A percentile compares a stretch with the other conserved stretches of the same genome.
Evolutionary conservation across 2,113 vertebrate species (phyloP).

Genomic region (Sorex araneus): DNA sequence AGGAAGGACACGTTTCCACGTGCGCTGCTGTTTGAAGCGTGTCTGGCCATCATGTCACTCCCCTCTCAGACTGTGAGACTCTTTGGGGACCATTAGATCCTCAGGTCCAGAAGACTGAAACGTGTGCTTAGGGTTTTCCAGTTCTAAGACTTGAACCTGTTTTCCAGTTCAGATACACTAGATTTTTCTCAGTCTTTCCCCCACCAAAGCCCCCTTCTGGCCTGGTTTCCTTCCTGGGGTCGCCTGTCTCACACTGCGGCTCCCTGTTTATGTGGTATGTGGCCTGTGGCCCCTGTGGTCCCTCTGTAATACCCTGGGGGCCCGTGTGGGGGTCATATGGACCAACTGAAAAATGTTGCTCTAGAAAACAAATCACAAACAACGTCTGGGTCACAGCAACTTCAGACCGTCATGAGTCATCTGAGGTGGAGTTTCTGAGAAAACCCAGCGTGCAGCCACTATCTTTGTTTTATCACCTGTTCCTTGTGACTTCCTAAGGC

Average conservation of each 20-base stretch:
- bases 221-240: too few relatives aligned
- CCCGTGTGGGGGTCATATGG: too few relatives aligned
- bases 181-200: not conserved
- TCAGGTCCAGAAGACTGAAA: not conserved
- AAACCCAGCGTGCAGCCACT: not conserved
- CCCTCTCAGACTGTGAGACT: not conserved
- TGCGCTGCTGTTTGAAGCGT: not conserved
- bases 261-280: too few relatives aligned
- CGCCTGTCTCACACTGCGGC: too few relatives aligned
- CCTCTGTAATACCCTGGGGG: too few relatives aligned
- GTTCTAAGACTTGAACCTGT: too few relatives aligned
- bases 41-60: not conserved
- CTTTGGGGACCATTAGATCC: not conserved
- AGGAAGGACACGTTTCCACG: too few relatives aligned
- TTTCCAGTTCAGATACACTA: not conserved
- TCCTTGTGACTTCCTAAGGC: too few relatives aligned
- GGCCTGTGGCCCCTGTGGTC: too few relatives aligned
- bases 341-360: too few relatives aligned
- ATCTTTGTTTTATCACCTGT: not conserved
- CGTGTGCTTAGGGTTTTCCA: not conserved
- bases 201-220: too few relatives aligned
- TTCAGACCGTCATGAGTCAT: not conserved
- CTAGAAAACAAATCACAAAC: too few relatives aligned
- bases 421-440: slow-evolving; percentile 1
- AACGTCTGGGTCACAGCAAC: not conserved